A percentile compares a stretch with the other conserved stretches of the same genome.
Evolutionary conservation across 1,140 invertebrate genomes (phyloP).

Genomic region (Drosophila takahashii): DNA sequence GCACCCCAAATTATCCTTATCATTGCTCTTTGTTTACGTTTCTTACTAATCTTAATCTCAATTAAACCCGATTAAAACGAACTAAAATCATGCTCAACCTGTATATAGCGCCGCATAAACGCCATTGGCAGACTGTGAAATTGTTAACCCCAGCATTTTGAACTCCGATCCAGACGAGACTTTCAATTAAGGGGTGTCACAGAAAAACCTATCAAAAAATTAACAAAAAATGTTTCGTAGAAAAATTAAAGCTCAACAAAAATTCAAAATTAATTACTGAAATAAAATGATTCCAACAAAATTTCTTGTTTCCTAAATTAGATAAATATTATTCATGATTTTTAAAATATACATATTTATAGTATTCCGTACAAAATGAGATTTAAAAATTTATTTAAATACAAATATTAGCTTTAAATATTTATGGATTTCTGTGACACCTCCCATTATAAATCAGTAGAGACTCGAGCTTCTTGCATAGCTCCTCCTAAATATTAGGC

Average conservation of each 20-base stretch:
- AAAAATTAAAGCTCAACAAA: too few relatives aligned
- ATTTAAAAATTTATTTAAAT: too few relatives aligned
- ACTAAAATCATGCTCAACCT: conserved; percentile 22
- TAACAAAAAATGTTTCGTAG: neutral
- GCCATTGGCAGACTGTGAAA: conserved; percentile 46
- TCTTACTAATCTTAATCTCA: conserved; percentile 6
- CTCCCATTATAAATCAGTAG: conserved; percentile 5
- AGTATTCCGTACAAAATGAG: too few relatives aligned
- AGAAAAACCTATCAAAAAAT: too few relatives aligned
- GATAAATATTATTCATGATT: too few relatives aligned
- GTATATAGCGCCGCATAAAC: conserved; percentile 33
- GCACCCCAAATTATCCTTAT: conserved; percentile 30
- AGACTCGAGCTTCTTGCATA: conserved; percentile 22
- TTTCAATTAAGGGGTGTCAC: conserved; percentile 11
- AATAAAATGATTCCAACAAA: too few relatives aligned
- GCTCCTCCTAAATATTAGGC: conserved; percentile 29
- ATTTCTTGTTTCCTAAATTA: too few relatives aligned
- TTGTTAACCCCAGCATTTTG: conserved; percentile 32
- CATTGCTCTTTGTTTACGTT: conserved; percentile 38
- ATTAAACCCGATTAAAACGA: conserved; percentile 2
- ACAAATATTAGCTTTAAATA: too few relatives aligned
- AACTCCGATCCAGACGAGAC: conserved; percentile 20
- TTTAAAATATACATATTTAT: too few relatives aligned
- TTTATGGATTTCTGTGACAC: conserved; percentile 6
- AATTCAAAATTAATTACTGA: too few relatives aligned